Base-by-base conservation (phyloP, 2,888 invertebrate species). In the Meganola albula region DNA sequence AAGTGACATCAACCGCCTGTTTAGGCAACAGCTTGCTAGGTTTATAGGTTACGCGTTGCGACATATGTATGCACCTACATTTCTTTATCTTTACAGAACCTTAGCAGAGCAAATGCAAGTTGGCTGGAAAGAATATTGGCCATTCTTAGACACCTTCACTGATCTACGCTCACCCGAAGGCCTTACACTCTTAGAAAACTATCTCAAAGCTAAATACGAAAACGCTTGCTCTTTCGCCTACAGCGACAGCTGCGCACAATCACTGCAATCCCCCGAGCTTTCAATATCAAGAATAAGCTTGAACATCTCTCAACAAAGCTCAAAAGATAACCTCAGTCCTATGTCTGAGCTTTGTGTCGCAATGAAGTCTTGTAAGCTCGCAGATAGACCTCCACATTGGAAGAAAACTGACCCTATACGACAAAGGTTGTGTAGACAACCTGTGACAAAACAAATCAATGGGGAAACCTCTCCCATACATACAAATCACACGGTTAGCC, bases 61-160 rank as follows among this genome's bases (percentile, higher is more conserved):
- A n/a, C n/a, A n/a, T n/a, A n/a, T n/a, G n/a, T n/a, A n/a, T n/a
- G n/a, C n/a, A n/a, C n/a, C n/a, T n/a, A n/a, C n/a, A n/a, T n/a
- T n/a, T n/a, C n/a, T n/a, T n/a, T n/a, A n/a, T n/a, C n/a, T n/a
- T n/a, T n/a, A 24, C 69, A 91, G 92, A 58, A 84, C 88, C 46
- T 67, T 93, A 44, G 94, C 95, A 0, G 89, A 89, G 43, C 88
- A 93, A 67, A 88, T 90, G 68, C 88, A 91, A 31, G 88, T 95
- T 0, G 88, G 90, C 6, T 98, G 97, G 97, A 92, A 90, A 40
- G 98, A 98, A 63, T 95, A 95, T 75, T 98, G 98, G 98, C 91
- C 92, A 4, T 98, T 98, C 67, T 78, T 98, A 8, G 92, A 93
- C 50, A 89, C 89, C 1, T 96, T 94, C 70, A 88, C 93, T 0